Base-by-base conservation (phyloP, 2,113 vertebrate genomes). In the Apus apus region DNA sequence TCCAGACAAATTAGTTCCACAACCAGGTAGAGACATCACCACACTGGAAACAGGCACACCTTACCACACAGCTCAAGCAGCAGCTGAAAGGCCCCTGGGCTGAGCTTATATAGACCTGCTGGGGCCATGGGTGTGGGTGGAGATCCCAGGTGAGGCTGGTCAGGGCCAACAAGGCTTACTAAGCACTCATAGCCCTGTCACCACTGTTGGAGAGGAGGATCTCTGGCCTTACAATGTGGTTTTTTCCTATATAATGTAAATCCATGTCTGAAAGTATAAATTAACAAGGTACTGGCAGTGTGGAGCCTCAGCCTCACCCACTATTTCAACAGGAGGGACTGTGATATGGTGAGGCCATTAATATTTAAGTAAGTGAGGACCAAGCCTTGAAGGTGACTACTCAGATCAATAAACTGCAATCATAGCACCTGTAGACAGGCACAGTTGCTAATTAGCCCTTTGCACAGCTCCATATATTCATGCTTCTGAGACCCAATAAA, bases 41-140 rank as follows among this genome's bases (percentile, higher is more conserved):
- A 58, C 67, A 0, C 15, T 32, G 0, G 0, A 61, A 1, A 25
- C 7, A 0, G 1, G 0, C 1, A 26, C 1, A 7, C 2, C 29
- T 30, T 23, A 1, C 60, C 51, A 29, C 7, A 29, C 6, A 79
- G 13, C 26, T 25, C 5, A 48, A 5, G 0, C 0, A 60, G 1
- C 1, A 34, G 1, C 2, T 54, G 0, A 48, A 0, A 0, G 23
- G 3, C 1, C 8, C 14, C 5, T 17, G 36, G 22, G 38, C 29
- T 56, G 60, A 88, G 19, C 54, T 74, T 89, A 78, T 57, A 85
- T 68, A 93, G 46, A 62, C 22, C 67, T 84, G 16, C 38, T 57
- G 54, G 30, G 45, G 13, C 38, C 19, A 22, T 57, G 34, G 40
- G 26, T 51, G 48, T 68, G 40, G 38, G 32, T 66, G 46, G n/a